phyloP scores from a whole-genome alignment of 2,797 vertebrate species.

The Pygocentrus nattereri region DNA sequence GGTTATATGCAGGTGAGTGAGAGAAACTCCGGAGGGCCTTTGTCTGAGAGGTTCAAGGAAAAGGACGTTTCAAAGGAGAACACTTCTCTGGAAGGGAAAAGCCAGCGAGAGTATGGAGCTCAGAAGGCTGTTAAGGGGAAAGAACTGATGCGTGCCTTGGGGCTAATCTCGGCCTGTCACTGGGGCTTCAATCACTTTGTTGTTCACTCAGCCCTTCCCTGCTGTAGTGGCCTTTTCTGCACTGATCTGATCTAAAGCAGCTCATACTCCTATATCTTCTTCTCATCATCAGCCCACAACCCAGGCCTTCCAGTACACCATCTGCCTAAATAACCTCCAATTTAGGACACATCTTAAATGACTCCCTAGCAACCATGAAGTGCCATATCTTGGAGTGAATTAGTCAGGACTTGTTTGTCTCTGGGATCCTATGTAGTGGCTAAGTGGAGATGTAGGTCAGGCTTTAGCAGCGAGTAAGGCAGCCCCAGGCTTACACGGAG shows the following conservation, averaged over 20 bases:
- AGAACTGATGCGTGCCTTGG: slow-evolving; percentile 20
- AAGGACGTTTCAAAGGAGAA: slow-evolving; percentile 25
- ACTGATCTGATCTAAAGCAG: slow-evolving; percentile 38
- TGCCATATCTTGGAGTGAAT: slow-evolving; percentile 2
- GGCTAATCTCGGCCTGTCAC: slow-evolving; percentile 33
- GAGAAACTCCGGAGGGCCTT: slow-evolving; percentile 10
- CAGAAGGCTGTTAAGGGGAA: slow-evolving; percentile 26
- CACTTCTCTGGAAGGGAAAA: not conserved
- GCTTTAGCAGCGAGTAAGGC: slow-evolving; percentile 19
- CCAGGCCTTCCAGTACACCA: not conserved
- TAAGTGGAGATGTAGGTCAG: slow-evolving; percentile 30
- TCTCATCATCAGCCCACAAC: slow-evolving; percentile 16
- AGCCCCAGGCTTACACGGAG: slow-evolving; percentile 27
- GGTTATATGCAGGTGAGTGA: too few relatives aligned
- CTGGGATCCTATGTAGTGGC: not conserved
- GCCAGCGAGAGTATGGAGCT: not conserved
- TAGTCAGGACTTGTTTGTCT: not conserved
- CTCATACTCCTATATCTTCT: slow-evolving; percentile 21
- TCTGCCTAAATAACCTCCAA: not conserved
- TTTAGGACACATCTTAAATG: not conserved
- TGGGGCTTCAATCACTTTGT: slow-evolving; percentile 19
- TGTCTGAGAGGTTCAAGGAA: slow-evolving; percentile 13
- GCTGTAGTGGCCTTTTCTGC: slow-evolving; percentile 3
- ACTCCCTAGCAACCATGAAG: slow-evolving; percentile 4
- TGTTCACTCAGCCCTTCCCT: slow-evolving; percentile 3